Evolutionary conservation across 2,113 vertebrate genomes (phyloP).

Genomic region (Holacanthus passer): DNA sequence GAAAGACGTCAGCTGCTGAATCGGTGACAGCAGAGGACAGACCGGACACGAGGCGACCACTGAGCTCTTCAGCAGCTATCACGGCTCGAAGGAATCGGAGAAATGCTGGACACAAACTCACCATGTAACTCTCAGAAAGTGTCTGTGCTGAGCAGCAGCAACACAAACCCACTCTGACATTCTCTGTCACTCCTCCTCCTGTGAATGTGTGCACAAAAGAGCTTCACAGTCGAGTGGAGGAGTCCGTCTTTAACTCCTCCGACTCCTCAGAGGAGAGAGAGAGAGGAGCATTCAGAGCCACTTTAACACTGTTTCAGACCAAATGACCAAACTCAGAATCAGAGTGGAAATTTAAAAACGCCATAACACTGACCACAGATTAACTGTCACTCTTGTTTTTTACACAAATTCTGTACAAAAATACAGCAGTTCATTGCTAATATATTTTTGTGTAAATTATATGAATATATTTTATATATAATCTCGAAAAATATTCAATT

Average conservation of each 20-base stretch:
- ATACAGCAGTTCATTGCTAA: background rate
- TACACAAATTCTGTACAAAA: background rate
- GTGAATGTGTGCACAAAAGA: constrained; percentile 64
- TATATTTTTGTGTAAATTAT: background rate
- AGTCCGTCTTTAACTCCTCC: constrained; percentile 71
- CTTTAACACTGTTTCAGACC: background rate
- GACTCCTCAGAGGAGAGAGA: constrained; percentile 44
- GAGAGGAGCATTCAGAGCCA: background rate
- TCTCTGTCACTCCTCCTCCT: constrained; percentile 68
- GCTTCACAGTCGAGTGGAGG: constrained; percentile 67
- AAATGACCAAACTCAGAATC: background rate
- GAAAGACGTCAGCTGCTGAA: constrained; percentile 43
- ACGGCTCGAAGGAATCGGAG: background rate
- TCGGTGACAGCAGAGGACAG: constrained; percentile 32
- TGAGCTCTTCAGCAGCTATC: constrained; percentile 25
- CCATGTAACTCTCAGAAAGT: constrained; percentile 20
- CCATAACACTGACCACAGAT: background rate
- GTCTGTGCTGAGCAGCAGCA: constrained; percentile 50
- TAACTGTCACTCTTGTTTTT: background rate
- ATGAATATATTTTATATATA: background rate
- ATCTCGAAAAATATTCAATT: too few species aligned
- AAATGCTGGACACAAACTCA: constrained; percentile 20
- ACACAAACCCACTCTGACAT: constrained; percentile 67
- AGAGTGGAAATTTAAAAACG: background rate
- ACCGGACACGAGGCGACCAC: background rate